phyloP scores from a whole-genome alignment of 2,113 vertebrate genomes.

The Cyprinodon tularosa region DNA sequence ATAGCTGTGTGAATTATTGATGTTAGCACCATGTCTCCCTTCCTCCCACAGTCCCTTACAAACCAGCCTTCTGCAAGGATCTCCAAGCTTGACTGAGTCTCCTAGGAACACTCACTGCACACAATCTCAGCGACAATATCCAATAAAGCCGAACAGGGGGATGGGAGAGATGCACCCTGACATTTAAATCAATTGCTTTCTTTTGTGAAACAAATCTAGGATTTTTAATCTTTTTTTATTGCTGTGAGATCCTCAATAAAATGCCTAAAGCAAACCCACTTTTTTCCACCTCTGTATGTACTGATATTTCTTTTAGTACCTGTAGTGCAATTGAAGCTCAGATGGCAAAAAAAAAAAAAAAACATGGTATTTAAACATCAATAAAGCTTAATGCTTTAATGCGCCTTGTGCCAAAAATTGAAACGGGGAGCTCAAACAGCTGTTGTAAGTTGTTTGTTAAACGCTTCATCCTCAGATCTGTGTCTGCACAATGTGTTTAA shows the following conservation, averaged over 20 bases:
- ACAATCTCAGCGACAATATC: constrained; percentile 68
- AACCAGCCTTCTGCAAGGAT: constrained; percentile 59
- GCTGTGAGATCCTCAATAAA: constrained; percentile 28
- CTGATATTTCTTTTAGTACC: constrained; percentile 17
- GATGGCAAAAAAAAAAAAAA: constrained; percentile 30
- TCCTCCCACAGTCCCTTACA: constrained; percentile 56
- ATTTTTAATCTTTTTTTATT: constrained; percentile 73
- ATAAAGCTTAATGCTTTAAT: constrained; percentile 49
- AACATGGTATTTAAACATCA: constrained; percentile 34
- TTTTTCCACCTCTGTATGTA: constrained; percentile 16
- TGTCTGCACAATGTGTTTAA: constrained; percentile 62
- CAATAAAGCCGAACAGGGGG: constrained; percentile 70
- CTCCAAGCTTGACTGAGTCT: constrained; percentile 70
- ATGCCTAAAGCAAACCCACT: constrained; percentile 24
- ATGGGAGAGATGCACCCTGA: constrained; percentile 65
- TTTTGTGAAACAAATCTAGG: constrained; percentile 55
- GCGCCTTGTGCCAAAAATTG: constrained; percentile 45
- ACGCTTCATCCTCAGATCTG: constrained; percentile 55
- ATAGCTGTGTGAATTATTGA: constrained; percentile 78
- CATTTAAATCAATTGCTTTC: constrained; percentile 78
- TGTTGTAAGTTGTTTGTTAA: constrained; percentile 65
- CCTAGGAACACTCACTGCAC: constrained; percentile 60
- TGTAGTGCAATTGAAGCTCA: constrained; percentile 36
- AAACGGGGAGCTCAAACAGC: constrained; percentile 31
- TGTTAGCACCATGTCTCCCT: constrained; percentile 64